Conservation (phyloP, 1,140 invertebrate species). For the Thaumetopoea pityocampa region DNA sequence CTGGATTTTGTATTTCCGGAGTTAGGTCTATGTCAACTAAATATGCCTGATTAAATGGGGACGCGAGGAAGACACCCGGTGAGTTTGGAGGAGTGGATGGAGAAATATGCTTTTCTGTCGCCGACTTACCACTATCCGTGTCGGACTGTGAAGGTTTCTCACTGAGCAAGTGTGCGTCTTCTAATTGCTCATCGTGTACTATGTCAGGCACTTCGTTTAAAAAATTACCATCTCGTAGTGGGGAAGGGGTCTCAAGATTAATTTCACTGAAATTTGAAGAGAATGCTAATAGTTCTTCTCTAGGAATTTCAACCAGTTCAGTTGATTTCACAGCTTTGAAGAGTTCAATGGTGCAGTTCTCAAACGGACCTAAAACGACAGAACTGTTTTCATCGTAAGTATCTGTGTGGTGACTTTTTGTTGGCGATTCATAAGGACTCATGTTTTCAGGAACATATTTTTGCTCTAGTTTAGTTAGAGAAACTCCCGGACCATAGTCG, state of each 20-base stretch:
- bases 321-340: slow-evolving; percentile 73
- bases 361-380: slow-evolving; percentile 76
- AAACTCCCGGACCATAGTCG: slow-evolving; percentile 34
- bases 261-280: slow-evolving; percentile 74
- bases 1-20: slow-evolving; percentile 17
- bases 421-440: slow-evolving; percentile 63
- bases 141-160: slow-evolving; percentile 41
- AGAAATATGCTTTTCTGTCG: slow-evolving; percentile 49
- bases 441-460: slow-evolving; percentile 46
- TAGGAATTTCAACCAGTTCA: slow-evolving; percentile 51
- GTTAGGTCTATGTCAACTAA: slow-evolving; percentile 54
- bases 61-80: slow-evolving; percentile 54
- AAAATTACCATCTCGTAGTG: slow-evolving; percentile 60
- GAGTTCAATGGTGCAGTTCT: slow-evolving; percentile 74
- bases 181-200: slow-evolving; percentile 45
- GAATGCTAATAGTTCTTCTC: slow-evolving; percentile 71
- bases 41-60: slow-evolving; percentile 51
- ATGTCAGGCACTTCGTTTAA: slow-evolving; percentile 67
- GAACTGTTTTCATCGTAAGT: slow-evolving; percentile 69
- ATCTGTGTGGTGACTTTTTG: slow-evolving; percentile 64
- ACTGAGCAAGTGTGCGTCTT: slow-evolving; percentile 39
- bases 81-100: slow-evolving; percentile 64
- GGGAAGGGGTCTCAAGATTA: slow-evolving; percentile 64
- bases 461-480: slow-evolving; percentile 52
- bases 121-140: slow-evolving; percentile 45